A percentile compares a stretch with the other conserved stretches of the same genome.
phyloP scores from a whole-genome alignment of 2,113 vertebrate species.

The Cyanoramphus novaezelandiae region DNA sequence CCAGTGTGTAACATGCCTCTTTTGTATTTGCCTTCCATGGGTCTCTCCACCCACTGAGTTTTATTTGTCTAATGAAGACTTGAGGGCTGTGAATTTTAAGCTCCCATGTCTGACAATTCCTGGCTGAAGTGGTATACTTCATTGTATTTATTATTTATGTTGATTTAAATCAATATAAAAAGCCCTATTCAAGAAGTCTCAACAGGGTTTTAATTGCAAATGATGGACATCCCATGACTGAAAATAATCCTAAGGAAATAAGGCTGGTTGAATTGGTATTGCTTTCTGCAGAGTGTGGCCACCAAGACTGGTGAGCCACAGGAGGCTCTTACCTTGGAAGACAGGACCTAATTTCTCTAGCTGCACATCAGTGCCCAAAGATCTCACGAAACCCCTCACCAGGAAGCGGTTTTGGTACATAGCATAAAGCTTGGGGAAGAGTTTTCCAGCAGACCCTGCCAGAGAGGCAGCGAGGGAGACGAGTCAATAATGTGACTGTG shows the following conservation, averaged over 20 bases:
- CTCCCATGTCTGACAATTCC: neutral
- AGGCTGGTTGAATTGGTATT: neutral
- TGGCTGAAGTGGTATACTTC: neutral
- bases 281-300: neutral
- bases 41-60: constrained; percentile 24
- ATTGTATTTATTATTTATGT: constrained; percentile 21
- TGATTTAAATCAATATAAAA: neutral
- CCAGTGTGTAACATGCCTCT: neutral
- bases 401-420: neutral
- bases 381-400: neutral
- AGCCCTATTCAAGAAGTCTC: neutral
- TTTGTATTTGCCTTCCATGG: constrained; percentile 21
- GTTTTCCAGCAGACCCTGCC: neutral
- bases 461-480: neutral
- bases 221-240: neutral
- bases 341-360: neutral
- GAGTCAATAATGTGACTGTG: neutral
- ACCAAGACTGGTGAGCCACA: neutral
- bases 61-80: constrained; percentile 39
- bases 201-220: neutral
- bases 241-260: neutral
- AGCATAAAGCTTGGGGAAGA: neutral
- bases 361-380: neutral
- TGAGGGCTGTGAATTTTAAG: constrained; percentile 15
- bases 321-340: neutral